A percentile compares a stretch with the other conserved stretches of the same genome.
Conservation (phyloP, 2,888 invertebrate genomes). For the Leucophenga montana region DNA sequence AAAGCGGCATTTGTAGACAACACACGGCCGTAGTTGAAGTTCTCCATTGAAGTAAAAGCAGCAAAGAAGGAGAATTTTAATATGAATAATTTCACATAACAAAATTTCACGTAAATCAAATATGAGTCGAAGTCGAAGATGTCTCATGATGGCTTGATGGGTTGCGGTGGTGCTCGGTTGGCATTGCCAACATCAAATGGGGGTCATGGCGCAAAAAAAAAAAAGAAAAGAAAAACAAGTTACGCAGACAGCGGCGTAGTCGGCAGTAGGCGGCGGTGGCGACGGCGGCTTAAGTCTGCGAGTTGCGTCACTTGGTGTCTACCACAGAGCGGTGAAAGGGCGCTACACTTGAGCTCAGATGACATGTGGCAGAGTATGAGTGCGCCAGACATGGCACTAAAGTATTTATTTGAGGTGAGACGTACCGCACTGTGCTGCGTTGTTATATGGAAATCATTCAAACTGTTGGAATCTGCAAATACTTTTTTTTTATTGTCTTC, state of each 20-base stretch:
- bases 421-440: background rate
- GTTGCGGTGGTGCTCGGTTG: background rate
- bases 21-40: background rate
- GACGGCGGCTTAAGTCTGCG: background rate
- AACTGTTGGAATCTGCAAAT: constrained; percentile 19
- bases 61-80: constrained; percentile 36
- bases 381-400: constrained; percentile 11
- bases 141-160: background rate
- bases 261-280: background rate
- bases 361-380: constrained; percentile 8
- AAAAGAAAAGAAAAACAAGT: too few species aligned
- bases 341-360: constrained; percentile 30
- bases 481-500: background rate
- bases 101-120: constrained; percentile 65
- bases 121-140: constrained; percentile 42
- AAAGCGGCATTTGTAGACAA: constrained; percentile 9
- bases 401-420: background rate
- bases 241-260: background rate
- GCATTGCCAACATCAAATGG: background rate
- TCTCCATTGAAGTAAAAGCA: background rate
- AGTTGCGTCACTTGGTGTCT: background rate
- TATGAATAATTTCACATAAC: constrained; percentile 60
- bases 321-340: background rate
- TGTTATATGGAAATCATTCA: constrained; percentile 18
- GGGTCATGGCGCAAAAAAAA: constrained; percentile 6